A percentile compares a stretch with the other conserved stretches of the same genome.
Evolutionary conservation across 2,888 invertebrate species (phyloP).

Genomic region (Stratiomys singularior): DNA sequence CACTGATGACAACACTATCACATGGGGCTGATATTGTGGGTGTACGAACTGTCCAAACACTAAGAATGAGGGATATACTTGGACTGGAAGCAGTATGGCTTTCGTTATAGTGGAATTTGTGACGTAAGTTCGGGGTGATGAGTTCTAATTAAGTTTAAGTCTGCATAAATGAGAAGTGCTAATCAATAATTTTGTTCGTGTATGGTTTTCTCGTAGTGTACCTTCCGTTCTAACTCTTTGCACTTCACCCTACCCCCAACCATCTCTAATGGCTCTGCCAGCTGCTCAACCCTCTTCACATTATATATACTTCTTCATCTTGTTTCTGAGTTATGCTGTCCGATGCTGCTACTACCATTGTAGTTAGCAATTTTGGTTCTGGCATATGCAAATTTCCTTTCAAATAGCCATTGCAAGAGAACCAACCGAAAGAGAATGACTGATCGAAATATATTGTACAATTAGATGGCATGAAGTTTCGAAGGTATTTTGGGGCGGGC

Average conservation of each 20-base stretch:
- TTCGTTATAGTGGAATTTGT: conserved; percentile 42
- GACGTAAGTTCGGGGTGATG: conserved; percentile 52
- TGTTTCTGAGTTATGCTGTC: conserved; percentile 47
- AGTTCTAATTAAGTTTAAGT: conserved; percentile 54
- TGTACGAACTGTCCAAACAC: neutral
- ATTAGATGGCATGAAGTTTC: conserved; percentile 26
- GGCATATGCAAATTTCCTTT: conserved; percentile 53
- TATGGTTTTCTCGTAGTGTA: conserved; percentile 45
- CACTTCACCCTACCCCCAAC: neutral
- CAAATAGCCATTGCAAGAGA: conserved; percentile 48
- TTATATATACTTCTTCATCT: conserved; percentile 41
- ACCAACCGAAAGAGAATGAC: conserved; percentile 47
- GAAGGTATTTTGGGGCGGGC: conserved; percentile 5
- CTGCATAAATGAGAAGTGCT: conserved; percentile 53
- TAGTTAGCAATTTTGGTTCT: conserved; percentile 51
- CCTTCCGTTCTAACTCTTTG: conserved; percentile 25
- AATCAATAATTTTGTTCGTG: conserved; percentile 53
- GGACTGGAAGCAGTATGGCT: conserved; percentile 27
- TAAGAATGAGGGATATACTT: neutral
- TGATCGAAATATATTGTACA: conserved; percentile 48
- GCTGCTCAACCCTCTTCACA: conserved; percentile 18
- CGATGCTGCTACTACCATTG: conserved; percentile 49
- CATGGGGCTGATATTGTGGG: neutral
- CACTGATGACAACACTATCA: conserved; percentile 3
- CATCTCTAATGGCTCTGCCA: neutral